Evolutionary conservation across 1,140 invertebrate species (phyloP), one percentile per base, ranked within the genome.

Genomic region (Nixonia krombeini): DNA sequence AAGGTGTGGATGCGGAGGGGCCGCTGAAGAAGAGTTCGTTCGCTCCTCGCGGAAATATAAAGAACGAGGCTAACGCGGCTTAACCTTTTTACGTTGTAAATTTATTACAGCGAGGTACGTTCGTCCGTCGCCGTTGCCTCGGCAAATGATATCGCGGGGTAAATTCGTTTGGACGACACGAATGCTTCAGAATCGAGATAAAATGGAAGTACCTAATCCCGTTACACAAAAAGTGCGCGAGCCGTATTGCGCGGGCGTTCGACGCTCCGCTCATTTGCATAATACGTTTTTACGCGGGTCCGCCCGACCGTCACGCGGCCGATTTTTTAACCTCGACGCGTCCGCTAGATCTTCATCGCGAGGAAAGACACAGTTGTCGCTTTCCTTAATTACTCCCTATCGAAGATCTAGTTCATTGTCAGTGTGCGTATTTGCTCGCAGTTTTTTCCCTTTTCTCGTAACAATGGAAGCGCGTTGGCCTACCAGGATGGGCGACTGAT

Each of bases 81-180:
- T 84, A 85, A 84, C 79, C 81, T 78, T 80, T 80, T 84, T 84
- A 84, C 70, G 71, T 75, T 74, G 70, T 85, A 85, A 85, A 84
- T 84, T 81, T 80, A 82, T 85, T 84, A 84, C 63, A 63, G 42
- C 46, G 73, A 76, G 71, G 74, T 79, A 78, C 78, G 76, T 78
- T 72, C 74, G 72, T 37, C 51, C 41, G 16, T 25, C 42, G 8
- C 61, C 29, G 63, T 64, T 64, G 61, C 46, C 57, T 63, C 70
- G 74, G 69, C 72, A 75, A 80, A 85, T 81, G 76, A 82, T 82
- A 78, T 81, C 79, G 76, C 69, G 61, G 59, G 73, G 70, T 82
- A 84, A 85, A 83, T 72, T 83, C 77, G 75, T 79, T 83, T 80
- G 71, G 76, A 76, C 73, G 71, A 71, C 70, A 78, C 76, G 79